These are phyloP conservation scores for Nephila pilipes DNA, from an alignment of 1,140 invertebrate species.

Conservation along the genomic window DNA sequence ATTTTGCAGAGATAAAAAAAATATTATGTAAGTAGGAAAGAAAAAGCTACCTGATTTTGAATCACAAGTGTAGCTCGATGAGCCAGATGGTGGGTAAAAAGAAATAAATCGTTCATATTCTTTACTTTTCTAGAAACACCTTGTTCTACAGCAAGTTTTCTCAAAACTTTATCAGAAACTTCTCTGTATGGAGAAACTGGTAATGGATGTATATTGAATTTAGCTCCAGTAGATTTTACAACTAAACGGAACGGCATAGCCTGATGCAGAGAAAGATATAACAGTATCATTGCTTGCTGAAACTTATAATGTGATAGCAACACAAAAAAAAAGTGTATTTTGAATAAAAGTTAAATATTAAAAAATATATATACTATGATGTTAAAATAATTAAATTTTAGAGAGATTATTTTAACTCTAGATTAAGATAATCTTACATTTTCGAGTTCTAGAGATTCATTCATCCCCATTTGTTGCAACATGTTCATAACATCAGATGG, in stretches of 20 bases:
- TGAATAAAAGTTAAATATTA: too few species aligned
- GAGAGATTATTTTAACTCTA: not conserved
- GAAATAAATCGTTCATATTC: conserved; percentile 70
- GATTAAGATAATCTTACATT: conserved; percentile 36
- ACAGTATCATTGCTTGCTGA: too few species aligned
- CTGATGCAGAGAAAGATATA: not conserved
- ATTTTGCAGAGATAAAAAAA: too few species aligned
- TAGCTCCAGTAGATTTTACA: not conserved
- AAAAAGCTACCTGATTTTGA: conserved; percentile 62
- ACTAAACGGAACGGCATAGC: conserved; percentile 42
- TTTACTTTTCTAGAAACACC: conserved; percentile 54
- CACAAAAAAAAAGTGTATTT: too few species aligned
- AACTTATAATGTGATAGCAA: too few species aligned
- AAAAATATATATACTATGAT: too few species aligned
- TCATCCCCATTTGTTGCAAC: conserved; percentile 70
- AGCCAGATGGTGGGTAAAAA: conserved; percentile 31
- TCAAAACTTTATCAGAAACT: conserved; percentile 56
- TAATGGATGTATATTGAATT: conserved; percentile 42
- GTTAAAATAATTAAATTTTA: not conserved
- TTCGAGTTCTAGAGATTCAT: conserved; percentile 58
- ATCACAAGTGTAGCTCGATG: conserved; percentile 54
- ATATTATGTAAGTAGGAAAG: not conserved
- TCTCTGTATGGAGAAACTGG: conserved; percentile 32
- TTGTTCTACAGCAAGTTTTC: conserved; percentile 64
- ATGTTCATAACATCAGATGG: conserved; percentile 46